phyloP scores from a whole-genome alignment of 2,797 vertebrate species.

The Xenentodon cancila region DNA sequence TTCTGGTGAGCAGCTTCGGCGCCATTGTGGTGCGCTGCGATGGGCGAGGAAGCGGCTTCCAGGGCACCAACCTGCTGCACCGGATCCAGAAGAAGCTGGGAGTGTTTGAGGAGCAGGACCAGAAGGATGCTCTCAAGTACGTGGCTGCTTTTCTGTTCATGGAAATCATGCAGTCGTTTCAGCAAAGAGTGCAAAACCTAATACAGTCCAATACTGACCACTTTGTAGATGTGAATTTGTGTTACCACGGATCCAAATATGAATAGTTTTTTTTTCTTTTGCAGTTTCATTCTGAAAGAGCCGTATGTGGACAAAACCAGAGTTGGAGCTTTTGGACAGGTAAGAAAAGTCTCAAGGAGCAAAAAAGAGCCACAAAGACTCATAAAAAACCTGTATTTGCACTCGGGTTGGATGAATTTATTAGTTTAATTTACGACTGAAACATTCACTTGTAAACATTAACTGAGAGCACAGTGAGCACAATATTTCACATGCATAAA shows the following conservation, averaged over 20 bases:
- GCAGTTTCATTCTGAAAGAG: slow-evolving; percentile 85
- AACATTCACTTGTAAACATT: too few relatives aligned
- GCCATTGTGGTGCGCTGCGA: slow-evolving; percentile 89
- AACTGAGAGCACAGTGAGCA: too few relatives aligned
- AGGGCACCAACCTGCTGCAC: slow-evolving; percentile 93
- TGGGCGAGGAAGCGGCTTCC: slow-evolving; percentile 93
- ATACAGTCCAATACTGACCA: neutral
- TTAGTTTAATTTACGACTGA: too few relatives aligned
- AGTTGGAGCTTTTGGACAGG: slow-evolving; percentile 95
- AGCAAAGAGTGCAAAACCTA: neutral
- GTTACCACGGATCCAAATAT: too few relatives aligned
- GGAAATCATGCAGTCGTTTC: too few relatives aligned
- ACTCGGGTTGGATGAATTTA: too few relatives aligned
- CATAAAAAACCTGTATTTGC: too few relatives aligned
- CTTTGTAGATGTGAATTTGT: neutral
- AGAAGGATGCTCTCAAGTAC: slow-evolving; percentile 89
- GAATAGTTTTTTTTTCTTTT: slow-evolving; percentile 16
- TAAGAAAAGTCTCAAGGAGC: slow-evolving; percentile 61
- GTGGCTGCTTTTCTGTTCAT: neutral
- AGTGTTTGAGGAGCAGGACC: slow-evolving; percentile 90
- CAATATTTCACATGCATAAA: too few relatives aligned
- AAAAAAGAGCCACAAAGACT: too few relatives aligned
- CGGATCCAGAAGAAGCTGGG: slow-evolving; percentile 89
- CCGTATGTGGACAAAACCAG: slow-evolving; percentile 88
- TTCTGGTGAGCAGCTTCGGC: slow-evolving; percentile 92